phyloP scores from a whole-genome alignment of 2,888 invertebrate species.

The Hyalella azteca region DNA sequence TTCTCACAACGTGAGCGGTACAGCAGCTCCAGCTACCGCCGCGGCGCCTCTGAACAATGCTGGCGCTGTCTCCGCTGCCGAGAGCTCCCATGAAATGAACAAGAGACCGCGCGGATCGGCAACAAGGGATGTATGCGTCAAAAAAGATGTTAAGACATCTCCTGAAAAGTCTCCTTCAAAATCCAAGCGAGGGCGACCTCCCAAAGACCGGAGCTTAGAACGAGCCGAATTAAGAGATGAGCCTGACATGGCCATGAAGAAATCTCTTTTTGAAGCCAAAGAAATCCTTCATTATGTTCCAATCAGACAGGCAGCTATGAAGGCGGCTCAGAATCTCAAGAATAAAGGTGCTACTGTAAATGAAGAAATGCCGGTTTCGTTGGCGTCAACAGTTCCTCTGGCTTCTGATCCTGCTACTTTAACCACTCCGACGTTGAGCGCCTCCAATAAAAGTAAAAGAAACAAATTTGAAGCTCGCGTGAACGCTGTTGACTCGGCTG shows the following conservation, averaged over 20 bases:
- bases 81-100: slow-evolving; percentile 22
- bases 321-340: slow-evolving; percentile 75
- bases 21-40: slow-evolving; percentile 39
- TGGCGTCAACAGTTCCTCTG: background rate
- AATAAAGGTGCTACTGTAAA: slow-evolving; percentile 37
- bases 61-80: background rate
- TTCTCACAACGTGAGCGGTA: slow-evolving; percentile 54
- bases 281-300: slow-evolving; percentile 78
- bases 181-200: slow-evolving; percentile 44
- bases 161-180: slow-evolving; percentile 41
- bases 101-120: slow-evolving; percentile 43
- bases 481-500: background rate
- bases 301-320: slow-evolving; percentile 87
- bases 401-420: background rate
- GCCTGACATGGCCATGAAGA: slow-evolving; percentile 61
- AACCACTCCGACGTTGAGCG: background rate
- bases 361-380: background rate
- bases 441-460: slow-evolving; percentile 27
- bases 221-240: slow-evolving; percentile 37
- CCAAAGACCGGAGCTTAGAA: slow-evolving; percentile 36
- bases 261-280: slow-evolving; percentile 66
- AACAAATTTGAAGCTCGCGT: slow-evolving; percentile 3
- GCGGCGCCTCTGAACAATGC: background rate
- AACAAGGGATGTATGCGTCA: background rate
- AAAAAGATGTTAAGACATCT: slow-evolving; percentile 44